These are phyloP conservation scores for Martes flavigula DNA, from an alignment of 2,797 vertebrate genomes.

Conservation along the genomic window DNA sequence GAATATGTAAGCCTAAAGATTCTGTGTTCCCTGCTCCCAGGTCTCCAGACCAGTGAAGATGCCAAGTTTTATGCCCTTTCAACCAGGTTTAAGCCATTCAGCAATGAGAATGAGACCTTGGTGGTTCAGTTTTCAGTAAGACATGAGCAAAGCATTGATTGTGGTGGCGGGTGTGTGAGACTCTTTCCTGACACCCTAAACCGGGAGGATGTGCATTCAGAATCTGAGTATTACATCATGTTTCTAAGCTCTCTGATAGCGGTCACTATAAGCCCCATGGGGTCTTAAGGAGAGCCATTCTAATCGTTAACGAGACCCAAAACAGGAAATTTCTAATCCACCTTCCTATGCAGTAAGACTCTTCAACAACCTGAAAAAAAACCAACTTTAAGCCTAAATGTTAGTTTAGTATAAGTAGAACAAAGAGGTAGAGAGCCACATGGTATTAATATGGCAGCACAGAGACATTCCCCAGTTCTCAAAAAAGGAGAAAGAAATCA, in stretches of 20 bases:
- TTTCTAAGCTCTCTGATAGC: conserved; percentile 83
- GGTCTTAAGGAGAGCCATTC: not conserved
- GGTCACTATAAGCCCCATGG: not conserved
- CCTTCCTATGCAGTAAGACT: not conserved
- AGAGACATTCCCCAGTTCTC: not conserved
- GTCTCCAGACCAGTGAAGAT: conserved; percentile 89
- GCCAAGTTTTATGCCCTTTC: conserved; percentile 89
- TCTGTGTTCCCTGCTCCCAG: conserved; percentile 70
- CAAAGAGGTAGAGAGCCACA: not conserved
- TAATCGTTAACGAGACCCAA: not conserved
- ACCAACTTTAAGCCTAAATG: not conserved
- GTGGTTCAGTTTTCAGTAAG: conserved; percentile 91
- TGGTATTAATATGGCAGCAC: not conserved
- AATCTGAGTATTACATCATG: conserved; percentile 90
- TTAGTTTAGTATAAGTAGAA: conserved; percentile 44
- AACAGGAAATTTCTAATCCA: not conserved
- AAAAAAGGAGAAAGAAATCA: not conserved
- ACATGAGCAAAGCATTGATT: conserved; percentile 90
- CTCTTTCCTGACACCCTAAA: conserved; percentile 89
- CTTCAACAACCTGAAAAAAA: conserved; percentile 5
- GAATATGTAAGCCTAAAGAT: not conserved
- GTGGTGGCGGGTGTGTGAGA: conserved; percentile 89
- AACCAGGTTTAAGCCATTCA: conserved; percentile 88
- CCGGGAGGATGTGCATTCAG: conserved; percentile 88
- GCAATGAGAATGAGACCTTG: conserved; percentile 87